Evolutionary conservation across 2,797 vertebrate genomes (phyloP).

Genomic region (Danio choprae): DNA sequence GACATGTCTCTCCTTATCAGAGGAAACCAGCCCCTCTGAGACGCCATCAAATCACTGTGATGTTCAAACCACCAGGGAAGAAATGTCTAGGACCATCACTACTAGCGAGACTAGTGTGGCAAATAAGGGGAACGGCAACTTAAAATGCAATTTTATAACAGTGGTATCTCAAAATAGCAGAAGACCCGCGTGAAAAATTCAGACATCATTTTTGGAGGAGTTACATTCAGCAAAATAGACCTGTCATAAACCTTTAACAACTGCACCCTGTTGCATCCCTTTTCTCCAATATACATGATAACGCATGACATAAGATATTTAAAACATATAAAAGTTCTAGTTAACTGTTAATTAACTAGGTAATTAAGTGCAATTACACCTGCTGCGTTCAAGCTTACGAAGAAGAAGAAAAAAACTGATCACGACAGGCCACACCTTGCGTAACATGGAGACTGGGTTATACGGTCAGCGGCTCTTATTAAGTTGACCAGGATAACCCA

Average conservation of each 20-base stretch:
- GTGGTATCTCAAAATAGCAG: conserved; percentile 29
- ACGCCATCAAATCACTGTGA: conserved; percentile 37
- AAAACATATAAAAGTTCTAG: background rate
- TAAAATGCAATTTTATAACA: conserved; percentile 13
- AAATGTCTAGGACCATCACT: conserved; percentile 16
- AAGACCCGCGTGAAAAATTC: background rate
- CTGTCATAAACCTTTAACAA: conserved; percentile 1
- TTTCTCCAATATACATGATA: background rate
- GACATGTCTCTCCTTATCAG: conserved; percentile 46
- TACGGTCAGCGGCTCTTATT: conserved; percentile 62
- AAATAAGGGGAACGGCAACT: conserved; percentile 18
- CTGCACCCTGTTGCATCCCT: conserved; percentile 7
- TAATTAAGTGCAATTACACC: conserved; percentile 66
- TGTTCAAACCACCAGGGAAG: conserved; percentile 39
- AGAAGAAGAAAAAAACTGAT: conserved; percentile 29
- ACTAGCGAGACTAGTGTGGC: conserved; percentile 7
- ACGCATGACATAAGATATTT: background rate
- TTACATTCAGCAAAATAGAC: background rate
- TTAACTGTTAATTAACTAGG: background rate
- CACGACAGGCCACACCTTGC: conserved; percentile 71
- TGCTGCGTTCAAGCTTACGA: conserved; percentile 55
- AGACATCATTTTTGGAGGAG: conserved; percentile 5
- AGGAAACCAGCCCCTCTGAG: conserved; percentile 38
- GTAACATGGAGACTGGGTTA: conserved; percentile 57
- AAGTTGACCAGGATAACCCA: conserved; percentile 1